These are phyloP conservation scores for Scatophagus argus DNA, from an alignment of 2,113 vertebrate genomes.

Conservation along the genomic window DNA sequence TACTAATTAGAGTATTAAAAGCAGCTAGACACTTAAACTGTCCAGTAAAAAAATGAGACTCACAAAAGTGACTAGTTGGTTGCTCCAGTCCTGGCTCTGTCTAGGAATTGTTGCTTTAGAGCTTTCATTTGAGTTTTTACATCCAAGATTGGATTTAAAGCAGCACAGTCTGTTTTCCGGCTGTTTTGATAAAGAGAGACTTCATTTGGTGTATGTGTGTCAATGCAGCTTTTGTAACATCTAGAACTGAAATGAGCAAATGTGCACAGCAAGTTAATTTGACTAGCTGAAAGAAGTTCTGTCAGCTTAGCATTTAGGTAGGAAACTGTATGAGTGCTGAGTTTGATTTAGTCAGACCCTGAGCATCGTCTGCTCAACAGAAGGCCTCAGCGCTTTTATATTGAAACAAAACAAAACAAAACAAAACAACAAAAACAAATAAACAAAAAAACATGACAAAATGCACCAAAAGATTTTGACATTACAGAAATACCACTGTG, in stretches of 20 bases:
- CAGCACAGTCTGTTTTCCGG: conserved; percentile 1
- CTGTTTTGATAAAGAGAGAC: background rate
- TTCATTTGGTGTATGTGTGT: background rate
- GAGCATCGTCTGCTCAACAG: conserved; percentile 55
- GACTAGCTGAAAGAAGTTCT: background rate
- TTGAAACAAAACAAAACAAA: no score
- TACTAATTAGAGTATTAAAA: background rate
- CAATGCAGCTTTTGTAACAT: conserved; percentile 12
- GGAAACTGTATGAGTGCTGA: background rate
- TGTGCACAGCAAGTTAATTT: background rate
- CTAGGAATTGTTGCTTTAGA: background rate
- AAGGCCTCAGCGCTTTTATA: conserved; percentile 42
- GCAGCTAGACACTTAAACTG: conserved; percentile 21
- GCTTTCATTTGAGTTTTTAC: background rate
- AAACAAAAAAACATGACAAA: no score
- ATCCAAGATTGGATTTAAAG: conserved; percentile 8
- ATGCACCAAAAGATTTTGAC: conserved; percentile 23
- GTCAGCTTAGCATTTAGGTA: background rate
- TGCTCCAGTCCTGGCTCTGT: background rate
- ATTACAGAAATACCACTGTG: conserved; percentile 33
- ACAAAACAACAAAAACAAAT: no score
- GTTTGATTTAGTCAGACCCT: conserved; percentile 49
- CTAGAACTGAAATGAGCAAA: background rate
- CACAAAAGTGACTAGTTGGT: background rate
- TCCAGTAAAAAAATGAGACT: conserved; percentile 8